These are phyloP conservation scores for Habropoda laboriosa DNA, from an alignment of 1,140 invertebrate species.

Conservation along the genomic window DNA sequence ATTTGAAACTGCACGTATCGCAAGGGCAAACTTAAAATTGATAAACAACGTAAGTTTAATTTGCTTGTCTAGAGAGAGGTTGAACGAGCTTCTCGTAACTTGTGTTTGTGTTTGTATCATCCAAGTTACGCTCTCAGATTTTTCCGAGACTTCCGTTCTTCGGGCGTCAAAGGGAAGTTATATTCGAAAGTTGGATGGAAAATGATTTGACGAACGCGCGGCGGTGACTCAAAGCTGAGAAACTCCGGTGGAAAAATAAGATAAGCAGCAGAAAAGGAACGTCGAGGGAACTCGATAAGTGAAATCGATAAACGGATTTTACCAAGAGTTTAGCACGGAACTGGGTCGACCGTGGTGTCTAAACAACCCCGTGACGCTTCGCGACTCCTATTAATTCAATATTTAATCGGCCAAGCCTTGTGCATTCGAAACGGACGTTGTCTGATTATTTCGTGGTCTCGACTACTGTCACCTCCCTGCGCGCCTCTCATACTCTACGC, in stretches of 20 bases:
- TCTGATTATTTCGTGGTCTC: neutral
- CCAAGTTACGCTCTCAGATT: neutral
- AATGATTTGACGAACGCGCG: slow-evolving; percentile 28
- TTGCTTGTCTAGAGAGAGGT: no score
- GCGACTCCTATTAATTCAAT: slow-evolving; percentile 40
- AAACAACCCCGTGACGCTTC: slow-evolving; percentile 33
- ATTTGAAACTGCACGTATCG: no score
- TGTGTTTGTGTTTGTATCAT: neutral
- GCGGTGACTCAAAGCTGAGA: neutral
- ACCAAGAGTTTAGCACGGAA: slow-evolving; percentile 35
- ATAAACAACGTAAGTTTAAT: slow-evolving; percentile 9
- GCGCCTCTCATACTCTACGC: neutral
- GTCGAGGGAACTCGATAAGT: neutral
- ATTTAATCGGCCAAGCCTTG: slow-evolving; percentile 18
- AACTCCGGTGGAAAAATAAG: slow-evolving; percentile 13
- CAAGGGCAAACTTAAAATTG: no score
- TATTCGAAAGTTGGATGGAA: slow-evolving; percentile 31
- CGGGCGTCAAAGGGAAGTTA: slow-evolving; percentile 13
- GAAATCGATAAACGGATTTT: slow-evolving; percentile 53
- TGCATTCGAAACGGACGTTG: no score
- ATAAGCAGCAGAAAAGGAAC: neutral
- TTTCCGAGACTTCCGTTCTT: slow-evolving; percentile 5
- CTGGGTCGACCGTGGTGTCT: slow-evolving; percentile 33
- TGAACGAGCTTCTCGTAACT: no score
- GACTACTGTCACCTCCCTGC: neutral